phyloP scores from a whole-genome alignment of 1,140 invertebrate genomes.

The Drosophila triauraria region DNA sequence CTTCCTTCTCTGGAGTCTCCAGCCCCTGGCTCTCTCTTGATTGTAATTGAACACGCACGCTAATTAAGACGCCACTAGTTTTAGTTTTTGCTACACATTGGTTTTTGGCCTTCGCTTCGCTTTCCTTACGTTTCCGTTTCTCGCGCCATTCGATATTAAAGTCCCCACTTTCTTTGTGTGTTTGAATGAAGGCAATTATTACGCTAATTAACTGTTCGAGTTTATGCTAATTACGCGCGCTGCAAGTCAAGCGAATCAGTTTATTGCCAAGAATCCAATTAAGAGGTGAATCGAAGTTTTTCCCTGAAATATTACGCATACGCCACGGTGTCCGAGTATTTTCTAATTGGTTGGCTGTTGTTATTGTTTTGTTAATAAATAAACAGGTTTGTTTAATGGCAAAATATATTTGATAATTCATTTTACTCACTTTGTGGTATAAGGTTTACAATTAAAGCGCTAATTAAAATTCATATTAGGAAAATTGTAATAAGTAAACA shows the following conservation, averaged over 20 bases:
- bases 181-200: conserved; percentile 73
- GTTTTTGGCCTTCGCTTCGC: conserved; percentile 9
- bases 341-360: conserved; percentile 19
- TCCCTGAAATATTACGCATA: conserved; percentile 48
- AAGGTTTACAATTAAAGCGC: neutral
- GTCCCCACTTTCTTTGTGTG: conserved; percentile 50
- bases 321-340: conserved; percentile 1
- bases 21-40: neutral
- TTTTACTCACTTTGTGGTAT: neutral
- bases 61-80: conserved; percentile 82
- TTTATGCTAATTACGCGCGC: conserved; percentile 71
- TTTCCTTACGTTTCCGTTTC: neutral
- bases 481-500: no score
- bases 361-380: conserved; percentile 10
- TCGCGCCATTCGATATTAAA: conserved; percentile 24
- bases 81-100: conserved; percentile 65
- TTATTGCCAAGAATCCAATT: conserved; percentile 53
- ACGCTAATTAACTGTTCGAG: conserved; percentile 78
- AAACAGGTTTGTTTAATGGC: neutral
- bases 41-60: conserved; percentile 81
- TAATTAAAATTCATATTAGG: neutral
- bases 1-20: neutral
- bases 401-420: neutral
- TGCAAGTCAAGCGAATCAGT: conserved; percentile 52
- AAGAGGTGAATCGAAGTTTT: conserved; percentile 29